A percentile compares a stretch with the other conserved stretches of the same genome.
Evolutionary conservation across 2,797 vertebrate genomes (phyloP).

Genomic region (Neomorphus geoffroyi): DNA sequence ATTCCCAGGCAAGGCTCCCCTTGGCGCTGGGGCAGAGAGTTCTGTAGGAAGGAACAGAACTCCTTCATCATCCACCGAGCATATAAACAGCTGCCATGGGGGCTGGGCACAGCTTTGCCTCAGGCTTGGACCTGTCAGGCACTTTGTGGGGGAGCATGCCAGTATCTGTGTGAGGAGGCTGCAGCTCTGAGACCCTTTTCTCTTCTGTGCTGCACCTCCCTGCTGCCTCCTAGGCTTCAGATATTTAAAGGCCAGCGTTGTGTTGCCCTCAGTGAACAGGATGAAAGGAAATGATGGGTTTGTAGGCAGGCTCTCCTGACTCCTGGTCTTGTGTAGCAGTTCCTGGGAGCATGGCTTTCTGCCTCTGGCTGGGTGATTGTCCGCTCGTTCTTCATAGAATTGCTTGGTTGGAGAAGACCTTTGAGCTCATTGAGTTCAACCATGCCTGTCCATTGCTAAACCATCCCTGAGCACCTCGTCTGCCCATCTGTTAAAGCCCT

Average conservation of each 20-base stretch:
- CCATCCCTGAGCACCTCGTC: too few species aligned
- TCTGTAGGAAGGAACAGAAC: not conserved
- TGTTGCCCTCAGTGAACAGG: not conserved
- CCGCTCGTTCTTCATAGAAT: not conserved
- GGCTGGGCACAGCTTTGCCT: slow-evolving; percentile 43
- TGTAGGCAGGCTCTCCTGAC: not conserved
- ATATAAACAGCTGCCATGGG: slow-evolving; percentile 34
- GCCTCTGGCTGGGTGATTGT: not conserved
- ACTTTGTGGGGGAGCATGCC: not conserved
- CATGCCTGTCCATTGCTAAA: too few species aligned
- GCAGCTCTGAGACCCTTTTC: not conserved
- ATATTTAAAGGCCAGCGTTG: not conserved
- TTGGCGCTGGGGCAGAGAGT: not conserved
- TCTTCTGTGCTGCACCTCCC: not conserved
- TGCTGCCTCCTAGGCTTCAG: not conserved
- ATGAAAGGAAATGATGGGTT: not conserved
- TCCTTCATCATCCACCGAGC: not conserved
- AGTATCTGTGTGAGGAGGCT: not conserved
- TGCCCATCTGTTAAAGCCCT: too few species aligned
- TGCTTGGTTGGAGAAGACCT: too few species aligned
- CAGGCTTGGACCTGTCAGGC: not conserved
- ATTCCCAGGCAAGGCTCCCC: slow-evolving; percentile 40
- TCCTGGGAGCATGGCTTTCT: not conserved
- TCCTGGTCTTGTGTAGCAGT: fast-evolving
- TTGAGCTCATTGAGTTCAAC: too few species aligned